Base-by-base conservation (phyloP, 2,113 vertebrate species). In the Theristicus caerulescens region DNA sequence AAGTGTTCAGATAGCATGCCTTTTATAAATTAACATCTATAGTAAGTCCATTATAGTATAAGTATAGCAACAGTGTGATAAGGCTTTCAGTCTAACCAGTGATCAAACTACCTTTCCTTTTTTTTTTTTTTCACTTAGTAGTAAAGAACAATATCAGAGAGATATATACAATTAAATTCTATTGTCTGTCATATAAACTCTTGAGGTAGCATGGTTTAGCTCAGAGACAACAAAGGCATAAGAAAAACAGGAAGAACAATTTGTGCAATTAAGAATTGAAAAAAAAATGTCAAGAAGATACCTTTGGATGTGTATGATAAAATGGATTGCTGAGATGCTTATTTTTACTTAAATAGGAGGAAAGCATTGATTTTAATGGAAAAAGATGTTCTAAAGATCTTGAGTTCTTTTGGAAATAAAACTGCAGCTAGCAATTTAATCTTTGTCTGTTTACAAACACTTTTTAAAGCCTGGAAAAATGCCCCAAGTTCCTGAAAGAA, bases 281-380 rank as follows among this genome's bases (percentile, higher is more conserved):
- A 21, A 36, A 79, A 76, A 82, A 13, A 46, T 13, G 11, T 85
- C 70, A 95, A 85, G 83, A 94, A 93, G 42, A 71, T 82, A 69
- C 73, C 62, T 96, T 82, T 79, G 34, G 34, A 70, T 59, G 31
- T 46, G 8, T 84, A 46, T 26, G 26, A 93, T 90, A 71, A 79
- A 82, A 78, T 46, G 26, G 47, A 92, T 46, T 72, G 61, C 18
- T 61, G 31, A 94, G 89, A 79, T 72, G 40, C 6, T 86, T 65
- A 42, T 86, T 95, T 87, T 81, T 93, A 69, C 58, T 79, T 90
- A 79, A 88, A 92, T 46, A 91, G 52, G 62, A 94, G 13, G 49
- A 90, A 92, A 59, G 34, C 47, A 90, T 96, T 93, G 51, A 49
- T 92, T 96, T 96, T 93, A 88, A 69, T 96, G 84, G 83, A 85